Evolutionary conservation across 2,797 vertebrate genomes (phyloP).

Genomic region (Megaceryle alcyon): DNA sequence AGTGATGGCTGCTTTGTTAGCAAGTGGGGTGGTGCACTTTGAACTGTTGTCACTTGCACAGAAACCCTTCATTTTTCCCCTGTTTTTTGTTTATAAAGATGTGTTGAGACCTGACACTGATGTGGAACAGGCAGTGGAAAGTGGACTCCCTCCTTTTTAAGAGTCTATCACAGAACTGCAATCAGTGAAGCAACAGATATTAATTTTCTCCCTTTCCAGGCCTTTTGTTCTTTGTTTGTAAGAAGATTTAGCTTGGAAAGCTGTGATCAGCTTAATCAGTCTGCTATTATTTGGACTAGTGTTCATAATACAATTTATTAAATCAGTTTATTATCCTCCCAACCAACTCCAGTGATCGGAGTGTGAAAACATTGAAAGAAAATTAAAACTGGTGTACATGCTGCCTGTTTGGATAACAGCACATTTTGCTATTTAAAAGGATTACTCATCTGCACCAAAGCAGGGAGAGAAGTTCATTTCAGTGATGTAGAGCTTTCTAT

Average conservation of each 20-base stretch:
- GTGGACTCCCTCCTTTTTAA: background rate
- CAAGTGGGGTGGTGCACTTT: background rate
- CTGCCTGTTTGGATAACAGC: slow-evolving; percentile 73
- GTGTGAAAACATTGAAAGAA: slow-evolving; percentile 58
- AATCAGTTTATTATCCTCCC: slow-evolving; percentile 71
- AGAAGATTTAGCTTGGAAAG: slow-evolving; percentile 18
- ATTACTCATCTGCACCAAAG: slow-evolving; percentile 70
- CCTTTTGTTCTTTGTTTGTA: background rate
- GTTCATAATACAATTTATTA: slow-evolving; percentile 61
- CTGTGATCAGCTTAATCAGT: slow-evolving; percentile 61
- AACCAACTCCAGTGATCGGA: slow-evolving; percentile 59
- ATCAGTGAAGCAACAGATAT: background rate
- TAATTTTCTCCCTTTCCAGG: background rate
- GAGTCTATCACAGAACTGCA: background rate
- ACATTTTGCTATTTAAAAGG: slow-evolving; percentile 61
- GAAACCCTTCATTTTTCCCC: fast-evolving
- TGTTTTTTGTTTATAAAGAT: background rate
- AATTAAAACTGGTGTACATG: slow-evolving; percentile 74
- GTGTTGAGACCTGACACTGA: background rate
- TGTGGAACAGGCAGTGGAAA: background rate
- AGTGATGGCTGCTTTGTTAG: background rate
- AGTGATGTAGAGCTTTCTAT: slow-evolving; percentile 84
- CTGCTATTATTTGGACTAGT: slow-evolving; percentile 48
- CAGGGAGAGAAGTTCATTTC: slow-evolving; percentile 80
- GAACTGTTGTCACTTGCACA: background rate